Base-by-base conservation (phyloP, 2,113 vertebrate species). In the Myxocyprinus asiaticus region DNA sequence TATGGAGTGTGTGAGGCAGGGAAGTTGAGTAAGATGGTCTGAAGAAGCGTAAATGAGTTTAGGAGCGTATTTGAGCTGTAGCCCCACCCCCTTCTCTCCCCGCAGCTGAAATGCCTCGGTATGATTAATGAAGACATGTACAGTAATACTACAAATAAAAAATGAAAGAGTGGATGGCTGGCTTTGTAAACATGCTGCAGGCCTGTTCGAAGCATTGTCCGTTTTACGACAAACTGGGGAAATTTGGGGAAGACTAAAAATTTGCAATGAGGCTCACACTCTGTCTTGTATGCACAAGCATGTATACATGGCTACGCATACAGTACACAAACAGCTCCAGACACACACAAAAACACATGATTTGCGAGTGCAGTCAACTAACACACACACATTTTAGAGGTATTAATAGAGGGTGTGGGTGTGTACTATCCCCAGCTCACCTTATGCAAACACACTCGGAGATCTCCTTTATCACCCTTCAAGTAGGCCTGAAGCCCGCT, bases 81-180 rank as follows among this genome's bases (percentile, higher is more conserved):
- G 55, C 51, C 45, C 56, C 17, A 22, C 53, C 64, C 58, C 64
- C 12, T 33, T 33, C 22, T 33, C 22, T 33, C 9, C 78, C 73
- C 33, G 65, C 86, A 90, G 89, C 89, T 89, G 89, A 91, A 33
- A 33, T 33, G 22, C 22, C 22, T 33, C 22, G 22, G 22, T 69
- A 80, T 92, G 90, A 93, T 92, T 91, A 86, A 92, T 88, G 88
- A 85, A 85, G 89, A 91, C 88, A 77, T 85, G 22, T 33, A 78
- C 82, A 66, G 86, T 87, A 88, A 90, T 89, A 90, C 86, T 77
- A 89, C 86, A 88, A 89, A 90, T 84, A 88, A 79, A 80, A 86
- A 89, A 88, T 89, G 84, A 89, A 88, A 88, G 81, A 63, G 81
- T 81, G 79, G 76, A 88, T n/a, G 1, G 81, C 80, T 90, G 86